Conservation (phyloP, 2,888 invertebrate genomes). For the Asteroscopus sphinx region DNA sequence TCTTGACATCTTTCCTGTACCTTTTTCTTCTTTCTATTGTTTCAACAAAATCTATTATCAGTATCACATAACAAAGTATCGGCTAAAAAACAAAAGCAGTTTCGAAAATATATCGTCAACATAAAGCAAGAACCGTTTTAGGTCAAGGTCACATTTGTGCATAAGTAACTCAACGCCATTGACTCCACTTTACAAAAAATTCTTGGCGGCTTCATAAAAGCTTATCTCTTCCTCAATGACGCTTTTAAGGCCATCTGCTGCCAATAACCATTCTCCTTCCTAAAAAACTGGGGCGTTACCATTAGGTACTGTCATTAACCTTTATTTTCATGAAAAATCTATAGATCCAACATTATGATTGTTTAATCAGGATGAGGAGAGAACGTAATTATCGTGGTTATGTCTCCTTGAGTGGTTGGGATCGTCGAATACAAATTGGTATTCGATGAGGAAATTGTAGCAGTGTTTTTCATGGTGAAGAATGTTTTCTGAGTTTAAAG, state of each 20-base stretch:
- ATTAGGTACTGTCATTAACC: constrained; percentile 46
- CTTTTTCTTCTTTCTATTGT: no score
- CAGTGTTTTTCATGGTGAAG: no score
- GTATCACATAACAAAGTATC: no score
- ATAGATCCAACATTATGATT: constrained; percentile 43
- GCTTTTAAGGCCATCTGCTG: constrained; percentile 48
- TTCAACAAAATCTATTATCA: no score
- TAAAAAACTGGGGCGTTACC: constrained; percentile 48
- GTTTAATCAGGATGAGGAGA: constrained; percentile 29
- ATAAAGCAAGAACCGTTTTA: neutral
- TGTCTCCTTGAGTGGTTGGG: constrained; percentile 4
- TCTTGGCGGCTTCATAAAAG: constrained; percentile 51
- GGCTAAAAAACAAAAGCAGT: no score
- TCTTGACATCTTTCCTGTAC: no score
- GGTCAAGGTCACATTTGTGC: constrained; percentile 4
- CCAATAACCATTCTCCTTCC: constrained; percentile 44
- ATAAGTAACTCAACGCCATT: constrained; percentile 13
- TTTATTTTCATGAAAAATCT: constrained; percentile 53
- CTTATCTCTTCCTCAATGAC: constrained; percentile 52
- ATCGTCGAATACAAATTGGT: neutral
- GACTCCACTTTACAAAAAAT: constrained; percentile 36
- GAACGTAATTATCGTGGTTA: constrained; percentile 9
- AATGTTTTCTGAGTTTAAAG: no score
- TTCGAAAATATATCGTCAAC: no score
- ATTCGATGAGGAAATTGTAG: neutral